These are phyloP conservation scores for Scomber colias DNA, from an alignment of 2,113 vertebrate species.

Conservation along the genomic window DNA sequence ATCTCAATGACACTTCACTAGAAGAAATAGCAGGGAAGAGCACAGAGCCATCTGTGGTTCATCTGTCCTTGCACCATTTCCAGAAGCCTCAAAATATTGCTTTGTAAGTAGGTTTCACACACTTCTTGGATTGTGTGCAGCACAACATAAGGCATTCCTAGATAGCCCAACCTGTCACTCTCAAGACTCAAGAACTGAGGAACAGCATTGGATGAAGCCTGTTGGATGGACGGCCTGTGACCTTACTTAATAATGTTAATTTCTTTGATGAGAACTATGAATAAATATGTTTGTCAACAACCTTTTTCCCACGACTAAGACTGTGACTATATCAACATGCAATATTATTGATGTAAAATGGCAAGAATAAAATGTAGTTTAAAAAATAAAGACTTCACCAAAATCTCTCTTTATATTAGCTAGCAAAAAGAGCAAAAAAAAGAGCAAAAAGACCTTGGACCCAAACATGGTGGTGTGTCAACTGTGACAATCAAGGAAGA, in stretches of 20 bases:
- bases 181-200: neutral
- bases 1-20: neutral
- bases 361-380: too few species aligned
- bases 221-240: neutral
- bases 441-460: neutral
- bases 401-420: too few species aligned
- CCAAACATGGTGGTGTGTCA: neutral
- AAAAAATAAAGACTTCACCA: too few species aligned
- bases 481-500: neutral
- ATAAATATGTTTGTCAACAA: too few species aligned
- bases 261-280: too few species aligned
- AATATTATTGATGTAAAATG: too few species aligned
- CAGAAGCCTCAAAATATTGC: too few species aligned
- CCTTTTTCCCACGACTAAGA: too few species aligned
- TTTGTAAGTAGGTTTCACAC: neutral
- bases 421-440: too few species aligned
- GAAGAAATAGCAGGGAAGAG: slow-evolving; percentile 4
- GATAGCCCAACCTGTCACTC: neutral
- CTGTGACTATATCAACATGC: too few species aligned
- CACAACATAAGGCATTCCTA: neutral
- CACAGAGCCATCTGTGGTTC: slow-evolving; percentile 4
- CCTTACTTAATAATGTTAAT: too few species aligned
- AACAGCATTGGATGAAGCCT: slow-evolving; percentile 3
- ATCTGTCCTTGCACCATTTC: neutral
- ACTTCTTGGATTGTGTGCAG: neutral